phyloP scores from a whole-genome alignment of 2,113 vertebrate genomes.

The Ascaphus truei region DNA sequence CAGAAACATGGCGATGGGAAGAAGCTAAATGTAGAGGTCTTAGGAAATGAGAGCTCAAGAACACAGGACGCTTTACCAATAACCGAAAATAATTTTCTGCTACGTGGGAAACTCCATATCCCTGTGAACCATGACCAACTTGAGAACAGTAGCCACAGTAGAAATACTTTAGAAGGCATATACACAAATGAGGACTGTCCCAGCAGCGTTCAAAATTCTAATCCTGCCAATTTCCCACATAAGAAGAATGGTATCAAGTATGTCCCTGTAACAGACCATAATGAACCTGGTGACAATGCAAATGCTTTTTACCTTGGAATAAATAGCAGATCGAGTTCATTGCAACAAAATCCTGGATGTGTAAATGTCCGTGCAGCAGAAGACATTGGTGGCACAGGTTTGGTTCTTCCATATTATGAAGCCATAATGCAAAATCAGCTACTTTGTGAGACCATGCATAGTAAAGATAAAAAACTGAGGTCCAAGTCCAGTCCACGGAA shows the following conservation, averaged over 20 bases:
- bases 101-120: background rate
- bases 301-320: slow-evolving; percentile 5
- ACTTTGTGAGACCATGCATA: background rate
- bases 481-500: background rate
- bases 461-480: background rate
- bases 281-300: background rate
- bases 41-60: background rate
- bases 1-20: background rate
- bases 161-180: background rate
- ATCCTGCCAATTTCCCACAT: background rate
- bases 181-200: too few relatives aligned
- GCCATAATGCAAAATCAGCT: slow-evolving; percentile 36
- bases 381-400: background rate
- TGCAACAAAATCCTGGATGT: background rate
- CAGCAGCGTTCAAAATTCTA: too few relatives aligned
- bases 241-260: background rate
- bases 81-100: background rate
- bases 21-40: background rate
- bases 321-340: slow-evolving; percentile 9
- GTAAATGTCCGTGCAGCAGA: background rate
- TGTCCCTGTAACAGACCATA: background rate
- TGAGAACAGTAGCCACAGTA: background rate
- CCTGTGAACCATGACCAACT: background rate
- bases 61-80: background rate
- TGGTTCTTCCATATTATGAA: slow-evolving; percentile 46